Conservation (phyloP, 2,797 vertebrate genomes). For the Podarcis lilfordi region DNA sequence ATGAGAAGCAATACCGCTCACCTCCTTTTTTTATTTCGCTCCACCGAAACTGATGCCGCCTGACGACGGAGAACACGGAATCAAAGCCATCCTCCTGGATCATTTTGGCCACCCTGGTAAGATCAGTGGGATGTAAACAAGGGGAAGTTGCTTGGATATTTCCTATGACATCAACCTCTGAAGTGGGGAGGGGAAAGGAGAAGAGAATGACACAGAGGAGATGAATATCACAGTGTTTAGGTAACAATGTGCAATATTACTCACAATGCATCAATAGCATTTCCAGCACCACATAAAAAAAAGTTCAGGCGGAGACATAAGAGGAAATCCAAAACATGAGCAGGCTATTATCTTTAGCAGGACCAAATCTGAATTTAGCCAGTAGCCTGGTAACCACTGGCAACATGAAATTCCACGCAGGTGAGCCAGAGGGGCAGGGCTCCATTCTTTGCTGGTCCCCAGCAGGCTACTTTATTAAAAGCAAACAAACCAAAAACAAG, state of each 20-base stretch:
- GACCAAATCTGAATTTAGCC: not conserved
- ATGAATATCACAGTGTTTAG: not conserved
- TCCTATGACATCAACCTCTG: slow-evolving; percentile 89
- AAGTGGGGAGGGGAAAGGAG: slow-evolving; percentile 31
- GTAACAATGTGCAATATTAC: not conserved
- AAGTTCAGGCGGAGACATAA: not conserved
- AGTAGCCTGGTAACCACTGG: not conserved
- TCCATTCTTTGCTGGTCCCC: not conserved
- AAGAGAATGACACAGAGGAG: slow-evolving; percentile 9
- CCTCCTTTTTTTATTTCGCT: slow-evolving; percentile 86
- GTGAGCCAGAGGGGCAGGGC: not conserved
- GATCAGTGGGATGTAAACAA: slow-evolving; percentile 90
- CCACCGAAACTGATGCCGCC: slow-evolving; percentile 94
- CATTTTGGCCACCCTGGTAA: slow-evolving; percentile 85
- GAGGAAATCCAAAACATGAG: not conserved
- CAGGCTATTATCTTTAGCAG: not conserved
- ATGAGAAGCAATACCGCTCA: slow-evolving; percentile 63
- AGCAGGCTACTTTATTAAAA: no score
- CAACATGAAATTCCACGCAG: not conserved
- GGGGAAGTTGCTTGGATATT: slow-evolving; percentile 96
- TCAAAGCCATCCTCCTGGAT: slow-evolving; percentile 83
- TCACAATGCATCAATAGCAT: not conserved
- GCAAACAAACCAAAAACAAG: not conserved
- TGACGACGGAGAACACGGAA: slow-evolving; percentile 93
- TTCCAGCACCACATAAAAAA: not conserved